Percentiles rank a stretch among this genome's conserved stretches.
Conservation (phyloP, 2,797 vertebrate genomes). For the Enteromius trimaculatus region DNA sequence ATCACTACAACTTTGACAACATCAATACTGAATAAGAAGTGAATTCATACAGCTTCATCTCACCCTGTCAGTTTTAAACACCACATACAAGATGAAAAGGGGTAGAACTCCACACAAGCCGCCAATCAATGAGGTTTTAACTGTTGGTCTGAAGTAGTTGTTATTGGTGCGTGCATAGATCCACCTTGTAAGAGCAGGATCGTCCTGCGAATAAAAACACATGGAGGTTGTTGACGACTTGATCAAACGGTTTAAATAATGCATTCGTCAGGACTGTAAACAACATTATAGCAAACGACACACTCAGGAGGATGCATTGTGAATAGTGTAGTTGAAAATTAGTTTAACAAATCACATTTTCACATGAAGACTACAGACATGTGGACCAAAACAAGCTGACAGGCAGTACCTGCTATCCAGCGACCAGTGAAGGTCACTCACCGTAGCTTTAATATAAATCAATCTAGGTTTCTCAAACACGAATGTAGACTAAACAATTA, state of each 20-base stretch:
- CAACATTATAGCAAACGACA: background rate
- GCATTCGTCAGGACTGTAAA: background rate
- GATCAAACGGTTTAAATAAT: no score
- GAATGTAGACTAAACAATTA: background rate
- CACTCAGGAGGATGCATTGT: background rate
- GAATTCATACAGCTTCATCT: slow-evolving; percentile 59
- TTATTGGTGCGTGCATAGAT: slow-evolving; percentile 80
- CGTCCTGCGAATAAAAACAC: slow-evolving; percentile 76
- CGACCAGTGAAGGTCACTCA: slow-evolving; percentile 45
- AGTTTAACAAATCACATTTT: background rate
- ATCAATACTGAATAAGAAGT: background rate
- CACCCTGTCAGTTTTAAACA: slow-evolving; percentile 85
- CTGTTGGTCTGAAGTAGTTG: slow-evolving; percentile 81
- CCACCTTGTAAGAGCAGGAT: slow-evolving; percentile 89
- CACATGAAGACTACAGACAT: background rate
- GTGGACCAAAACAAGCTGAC: background rate
- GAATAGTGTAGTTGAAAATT: background rate
- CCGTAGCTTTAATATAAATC: background rate
- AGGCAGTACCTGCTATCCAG: background rate
- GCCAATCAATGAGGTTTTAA: slow-evolving; percentile 85
- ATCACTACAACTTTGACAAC: background rate
- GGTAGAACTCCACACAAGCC: slow-evolving; percentile 74
- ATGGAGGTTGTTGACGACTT: background rate
- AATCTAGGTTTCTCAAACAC: background rate
- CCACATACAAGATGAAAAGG: slow-evolving; percentile 73